phyloP scores from a whole-genome alignment of 2,113 vertebrate genomes.

The Aix galericulata region DNA sequence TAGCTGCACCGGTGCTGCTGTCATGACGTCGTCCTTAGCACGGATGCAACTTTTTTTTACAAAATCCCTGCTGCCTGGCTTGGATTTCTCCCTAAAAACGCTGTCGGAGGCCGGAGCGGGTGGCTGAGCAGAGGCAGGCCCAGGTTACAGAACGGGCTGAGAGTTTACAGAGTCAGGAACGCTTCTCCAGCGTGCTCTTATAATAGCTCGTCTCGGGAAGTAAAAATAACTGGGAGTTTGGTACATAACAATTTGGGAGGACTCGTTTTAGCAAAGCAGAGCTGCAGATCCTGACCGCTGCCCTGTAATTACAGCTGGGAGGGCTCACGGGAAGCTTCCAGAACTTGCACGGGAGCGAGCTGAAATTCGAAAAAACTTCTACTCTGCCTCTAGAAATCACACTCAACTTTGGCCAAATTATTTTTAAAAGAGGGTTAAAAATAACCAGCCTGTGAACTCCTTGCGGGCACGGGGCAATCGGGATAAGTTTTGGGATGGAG shows the following conservation, averaged over 20 bases:
- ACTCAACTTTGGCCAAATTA: rapidly evolving
- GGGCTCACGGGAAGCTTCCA: conserved; percentile 1
- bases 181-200: not conserved
- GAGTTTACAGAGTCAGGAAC: not conserved
- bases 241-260: conserved; percentile 16
- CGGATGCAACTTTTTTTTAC: not conserved
- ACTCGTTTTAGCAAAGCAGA: conserved; percentile 37
- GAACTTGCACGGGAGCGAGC: not conserved
- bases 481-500: not conserved
- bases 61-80: not conserved
- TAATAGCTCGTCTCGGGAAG: not conserved
- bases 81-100: not conserved
- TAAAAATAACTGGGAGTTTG: conserved; percentile 39
- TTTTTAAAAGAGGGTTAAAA: not conserved
- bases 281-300: not conserved
- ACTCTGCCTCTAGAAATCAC: not conserved
- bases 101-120: not conserved
- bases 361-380: not conserved
- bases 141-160: not conserved
- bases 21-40: rapidly evolving
- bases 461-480: rapidly evolving
- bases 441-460: rapidly evolving
- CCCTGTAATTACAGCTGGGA: conserved; percentile 31
- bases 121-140: not conserved
- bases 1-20: not conserved